phyloP scores from a whole-genome alignment of 2,888 invertebrate species.

The Polylopha cassiicola region DNA sequence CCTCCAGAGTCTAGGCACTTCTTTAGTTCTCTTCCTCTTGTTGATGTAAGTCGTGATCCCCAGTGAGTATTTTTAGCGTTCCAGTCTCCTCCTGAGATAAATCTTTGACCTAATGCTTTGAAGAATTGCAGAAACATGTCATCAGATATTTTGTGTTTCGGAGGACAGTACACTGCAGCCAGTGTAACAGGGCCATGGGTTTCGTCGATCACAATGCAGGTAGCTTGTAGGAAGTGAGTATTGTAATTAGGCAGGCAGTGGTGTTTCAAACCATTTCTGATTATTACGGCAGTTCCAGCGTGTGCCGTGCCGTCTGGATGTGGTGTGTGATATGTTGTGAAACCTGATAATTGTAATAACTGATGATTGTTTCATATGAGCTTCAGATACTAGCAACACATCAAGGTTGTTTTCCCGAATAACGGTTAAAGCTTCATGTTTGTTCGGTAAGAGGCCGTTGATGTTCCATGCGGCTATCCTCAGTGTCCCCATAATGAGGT shows the following conservation, averaged over 20 bases:
- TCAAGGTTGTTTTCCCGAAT: slow-evolving; percentile 12
- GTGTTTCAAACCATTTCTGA: slow-evolving; percentile 12
- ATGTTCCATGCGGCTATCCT: background rate
- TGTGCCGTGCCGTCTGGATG: slow-evolving; percentile 19
- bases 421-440: background rate
- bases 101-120: slow-evolving; percentile 11
- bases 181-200: slow-evolving; percentile 1
- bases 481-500: no score
- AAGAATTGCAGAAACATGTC: slow-evolving; percentile 2
- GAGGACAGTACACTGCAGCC: slow-evolving; percentile 18
- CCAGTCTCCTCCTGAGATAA: slow-evolving; percentile 22
- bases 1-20: slow-evolving; percentile 2
- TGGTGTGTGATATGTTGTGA: slow-evolving; percentile 1
- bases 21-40: slow-evolving; percentile 15
- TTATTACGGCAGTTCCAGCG: slow-evolving; percentile 19
- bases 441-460: background rate
- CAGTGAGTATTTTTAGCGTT: slow-evolving; percentile 19
- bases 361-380: slow-evolving; percentile 3
- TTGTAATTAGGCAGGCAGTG: no score
- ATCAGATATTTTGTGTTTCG: slow-evolving; percentile 7
- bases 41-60: slow-evolving; percentile 16
- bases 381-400: slow-evolving; percentile 13
- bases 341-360: background rate
- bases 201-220: slow-evolving; percentile 6
- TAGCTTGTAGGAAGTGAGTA: slow-evolving; percentile 18